These are phyloP conservation scores for Tauraco hartlaubi DNA, from an alignment of 2,797 vertebrate genomes.

Conservation along the genomic window DNA sequence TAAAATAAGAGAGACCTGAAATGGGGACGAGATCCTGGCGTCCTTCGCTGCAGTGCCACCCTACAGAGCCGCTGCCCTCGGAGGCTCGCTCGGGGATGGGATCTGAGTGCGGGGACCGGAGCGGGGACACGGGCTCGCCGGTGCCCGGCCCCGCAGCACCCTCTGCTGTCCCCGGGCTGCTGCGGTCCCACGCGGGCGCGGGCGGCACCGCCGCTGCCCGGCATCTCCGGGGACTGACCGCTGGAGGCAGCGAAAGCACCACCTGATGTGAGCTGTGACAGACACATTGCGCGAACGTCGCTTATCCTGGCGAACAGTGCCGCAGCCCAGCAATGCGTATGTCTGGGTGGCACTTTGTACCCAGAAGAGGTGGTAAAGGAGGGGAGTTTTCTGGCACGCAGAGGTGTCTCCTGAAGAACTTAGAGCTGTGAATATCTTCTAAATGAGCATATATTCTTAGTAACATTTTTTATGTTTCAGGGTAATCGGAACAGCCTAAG, in stretches of 20 bases:
- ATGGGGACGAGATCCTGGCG: rapidly evolving
- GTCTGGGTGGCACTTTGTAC: background rate
- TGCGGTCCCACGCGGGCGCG: background rate
- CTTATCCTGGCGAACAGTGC: background rate
- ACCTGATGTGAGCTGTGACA: no score
- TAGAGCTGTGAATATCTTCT: background rate
- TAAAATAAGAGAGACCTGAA: background rate
- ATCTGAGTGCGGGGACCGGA: rapidly evolving
- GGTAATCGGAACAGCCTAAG: background rate
- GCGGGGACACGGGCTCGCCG: background rate
- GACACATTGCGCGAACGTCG: rapidly evolving
- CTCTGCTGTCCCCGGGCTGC: background rate
- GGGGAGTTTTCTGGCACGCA: background rate
- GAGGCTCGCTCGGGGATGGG: background rate
- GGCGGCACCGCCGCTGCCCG: background rate
- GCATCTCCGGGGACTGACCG: background rate
- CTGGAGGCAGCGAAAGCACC: background rate
- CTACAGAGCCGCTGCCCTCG: background rate
- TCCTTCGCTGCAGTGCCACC: rapidly evolving
- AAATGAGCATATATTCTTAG: background rate
- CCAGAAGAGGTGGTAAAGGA: background rate
- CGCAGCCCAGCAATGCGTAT: background rate
- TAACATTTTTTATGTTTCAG: background rate
- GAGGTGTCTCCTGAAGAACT: background rate
- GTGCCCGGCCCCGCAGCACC: background rate